Evolutionary conservation across 2,113 vertebrate species (phyloP).

Genomic region (Gasterosteus aculeatus): DNA sequence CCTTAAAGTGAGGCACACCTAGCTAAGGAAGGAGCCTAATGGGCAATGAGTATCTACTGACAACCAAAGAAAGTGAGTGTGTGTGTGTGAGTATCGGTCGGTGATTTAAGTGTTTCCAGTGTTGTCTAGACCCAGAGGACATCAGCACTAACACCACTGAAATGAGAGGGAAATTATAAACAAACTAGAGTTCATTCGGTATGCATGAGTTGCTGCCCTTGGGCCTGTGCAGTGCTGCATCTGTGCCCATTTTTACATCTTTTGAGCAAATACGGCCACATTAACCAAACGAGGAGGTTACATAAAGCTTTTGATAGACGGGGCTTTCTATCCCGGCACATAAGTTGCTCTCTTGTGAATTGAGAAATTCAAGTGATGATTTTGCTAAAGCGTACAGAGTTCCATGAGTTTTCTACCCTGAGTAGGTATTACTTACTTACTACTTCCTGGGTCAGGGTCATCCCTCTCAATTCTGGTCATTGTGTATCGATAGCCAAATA

Average conservation of each 20-base stretch:
- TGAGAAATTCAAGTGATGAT: not conserved
- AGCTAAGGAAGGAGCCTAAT: slow-evolving; percentile 41
- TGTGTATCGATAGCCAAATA: not conserved
- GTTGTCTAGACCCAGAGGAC: slow-evolving; percentile 54
- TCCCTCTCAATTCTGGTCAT: not conserved
- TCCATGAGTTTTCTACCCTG: not conserved
- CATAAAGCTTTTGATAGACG: slow-evolving; percentile 1
- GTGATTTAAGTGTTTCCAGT: slow-evolving; percentile 55
- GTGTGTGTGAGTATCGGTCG: slow-evolving; percentile 8
- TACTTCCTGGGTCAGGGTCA: not conserved
- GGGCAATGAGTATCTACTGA: slow-evolving; percentile 40
- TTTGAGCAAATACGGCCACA: slow-evolving; percentile 39
- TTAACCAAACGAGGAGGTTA: not conserved
- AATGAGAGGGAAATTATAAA: slow-evolving; percentile 53
- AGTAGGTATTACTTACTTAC: not conserved
- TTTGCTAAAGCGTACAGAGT: not conserved
- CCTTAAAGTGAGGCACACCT: slow-evolving; percentile 19
- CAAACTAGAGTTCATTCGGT: slow-evolving; percentile 51
- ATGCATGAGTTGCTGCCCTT: slow-evolving; percentile 50
- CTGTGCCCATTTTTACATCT: slow-evolving; percentile 35
- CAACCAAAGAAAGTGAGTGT: not conserved
- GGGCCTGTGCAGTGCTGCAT: slow-evolving; percentile 27
- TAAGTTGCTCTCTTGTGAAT: not conserved
- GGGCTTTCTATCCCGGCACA: not conserved
- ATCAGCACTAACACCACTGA: slow-evolving; percentile 38